Base-by-base conservation (phyloP, 2,888 invertebrate species). In the Eupithecia vulgata region DNA sequence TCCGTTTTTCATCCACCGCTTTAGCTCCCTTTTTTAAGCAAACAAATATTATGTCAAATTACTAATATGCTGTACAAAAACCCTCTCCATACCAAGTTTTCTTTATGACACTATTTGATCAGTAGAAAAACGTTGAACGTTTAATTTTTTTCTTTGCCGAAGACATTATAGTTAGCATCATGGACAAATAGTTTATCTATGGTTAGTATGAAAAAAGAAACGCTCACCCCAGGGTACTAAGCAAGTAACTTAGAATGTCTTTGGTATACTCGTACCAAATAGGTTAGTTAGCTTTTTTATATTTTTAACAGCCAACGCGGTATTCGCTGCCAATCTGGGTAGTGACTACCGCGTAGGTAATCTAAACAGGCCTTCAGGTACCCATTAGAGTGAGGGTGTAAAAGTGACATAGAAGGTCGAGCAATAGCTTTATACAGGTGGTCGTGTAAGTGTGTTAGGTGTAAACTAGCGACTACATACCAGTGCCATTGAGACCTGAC, bases 401-500 rank as follows among this genome's bases (percentile, higher is more conserved):
- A 17, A 13, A 17, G 21, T 21, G 52, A 52, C 52, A 25, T 13
- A 13, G 25, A 25, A 57, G 25, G 52, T 52, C n/a, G 12, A 57
- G 25, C 57, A 25, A 25, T 57, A 57, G 62, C 62, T 64, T 40
- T 65, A 13, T 65, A 65, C 65, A 40, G 13, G 61, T 61, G 21
- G 12, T 42, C 40, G 21, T 65, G 65, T 21, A 7, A 37, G 6
- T 13, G 40, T 37, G 34, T n/a, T 7, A 34, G 10, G 62, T 13
- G 71, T 34, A 68, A 68, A 48, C 62, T 0, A 45, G 62, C 62
- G 61, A 35, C 15, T 65, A 92, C 96, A 96, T 95, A 98, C 98
- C 98, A 96, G 98, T 98, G 90, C 98, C 98, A 92, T 98, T 98
- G 92, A 98, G 97, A 84, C 98, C 98, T 72, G 98, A 98, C 71